phyloP scores from a whole-genome alignment of 2,113 vertebrate genomes.

The Saguinus midas region DNA sequence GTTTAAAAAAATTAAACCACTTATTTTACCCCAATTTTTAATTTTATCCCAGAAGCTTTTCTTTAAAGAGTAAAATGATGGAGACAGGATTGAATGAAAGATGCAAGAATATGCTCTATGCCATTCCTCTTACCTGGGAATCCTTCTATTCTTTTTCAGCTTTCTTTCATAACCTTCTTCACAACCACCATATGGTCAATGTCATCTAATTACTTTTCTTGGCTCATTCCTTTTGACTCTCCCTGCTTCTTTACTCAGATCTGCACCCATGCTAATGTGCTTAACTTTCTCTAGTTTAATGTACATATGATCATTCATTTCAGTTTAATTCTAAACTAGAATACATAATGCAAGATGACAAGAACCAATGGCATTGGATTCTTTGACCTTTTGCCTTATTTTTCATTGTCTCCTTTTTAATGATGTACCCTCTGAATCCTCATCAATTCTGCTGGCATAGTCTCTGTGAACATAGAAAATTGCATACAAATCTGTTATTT shows the following conservation, averaged over 20 bases:
- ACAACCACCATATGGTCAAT: neutral
- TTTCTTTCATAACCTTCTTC: fast-evolving
- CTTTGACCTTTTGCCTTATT: neutral
- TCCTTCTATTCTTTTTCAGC: fast-evolving
- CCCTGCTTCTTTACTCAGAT: neutral
- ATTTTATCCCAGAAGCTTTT: neutral
- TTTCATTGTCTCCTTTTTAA: neutral
- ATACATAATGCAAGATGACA: neutral
- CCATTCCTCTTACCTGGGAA: fast-evolving
- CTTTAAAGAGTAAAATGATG: neutral
- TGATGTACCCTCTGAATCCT: neutral
- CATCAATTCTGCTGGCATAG: too few species aligned
- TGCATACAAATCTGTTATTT: neutral
- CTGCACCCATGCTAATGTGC: neutral
- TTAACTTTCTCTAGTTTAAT: neutral
- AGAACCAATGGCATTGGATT: fast-evolving
- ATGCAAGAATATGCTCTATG: neutral
- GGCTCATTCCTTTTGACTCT: neutral
- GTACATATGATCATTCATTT: neutral
- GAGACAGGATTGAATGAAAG: neutral
- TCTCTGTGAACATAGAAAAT: neutral
- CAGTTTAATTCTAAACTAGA: neutral
- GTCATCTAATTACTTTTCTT: fast-evolving
- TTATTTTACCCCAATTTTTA: neutral
- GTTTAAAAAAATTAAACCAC: neutral